Evolutionary conservation across 2,888 invertebrate species (phyloP), one percentile per base, ranked within the genome.

Genomic region (Lagria hirta): DNA sequence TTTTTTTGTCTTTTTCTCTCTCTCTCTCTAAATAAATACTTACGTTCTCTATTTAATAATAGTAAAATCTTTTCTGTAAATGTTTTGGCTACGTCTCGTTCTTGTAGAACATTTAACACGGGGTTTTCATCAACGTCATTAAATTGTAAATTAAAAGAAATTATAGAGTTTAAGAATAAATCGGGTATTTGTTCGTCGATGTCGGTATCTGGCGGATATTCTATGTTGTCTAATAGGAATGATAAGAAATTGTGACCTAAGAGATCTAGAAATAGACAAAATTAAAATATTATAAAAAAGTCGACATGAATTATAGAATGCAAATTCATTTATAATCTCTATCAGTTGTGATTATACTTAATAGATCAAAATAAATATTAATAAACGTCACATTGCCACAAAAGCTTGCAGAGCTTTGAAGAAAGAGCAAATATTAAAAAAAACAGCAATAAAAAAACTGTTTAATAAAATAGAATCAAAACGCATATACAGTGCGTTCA

Each of bases 81-180:
- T 1, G 81, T 83, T 72, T 94, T 94, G 0, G 92, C 90, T 29
- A 82, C 80, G 23, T 82, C 77, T 48, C 81, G 71, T 35, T 79
- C 78, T 55, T 83, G 82, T 57, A 90, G 72, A 0, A 86, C 83
- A 52, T 81, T 80, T 8, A 90, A 70, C 6, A 88, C 77, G 2
- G 87, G 74, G 65, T 88, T 90, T 36, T 87, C 86, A 4, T 74
- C 71, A 5, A 75, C 72, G 41, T 75, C 75, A 16, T 76, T 73
- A 65, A 93, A 94, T 72, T 96, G 95, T 22, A 95, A 77, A 73
- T 96, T 96, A 68, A 88, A 93, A 0, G 94, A 86, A 18, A 96
- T 76, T 24, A 95, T 75, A 24, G 95, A 73, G 43, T 88, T 87
- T 36, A 95, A 77, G 64, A 93, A 88, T 51, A 87, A 71, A 64